Evolutionary conservation across 2,113 vertebrate genomes (phyloP).

Genomic region (Bothrops jararaca): DNA sequence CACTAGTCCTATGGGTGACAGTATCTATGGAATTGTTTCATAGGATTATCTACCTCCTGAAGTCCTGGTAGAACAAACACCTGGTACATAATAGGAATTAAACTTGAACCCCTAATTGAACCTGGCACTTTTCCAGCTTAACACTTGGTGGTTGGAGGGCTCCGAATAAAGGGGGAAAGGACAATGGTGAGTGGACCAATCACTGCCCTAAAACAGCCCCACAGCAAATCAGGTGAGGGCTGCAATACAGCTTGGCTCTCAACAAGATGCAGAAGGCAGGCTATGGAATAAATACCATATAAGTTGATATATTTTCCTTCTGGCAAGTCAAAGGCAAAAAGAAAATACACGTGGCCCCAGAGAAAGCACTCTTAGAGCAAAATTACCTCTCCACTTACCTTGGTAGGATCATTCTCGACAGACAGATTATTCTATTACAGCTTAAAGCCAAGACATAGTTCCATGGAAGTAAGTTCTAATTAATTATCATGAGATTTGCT

Average conservation of each 20-base stretch:
- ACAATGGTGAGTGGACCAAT: neutral
- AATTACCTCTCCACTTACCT: neutral
- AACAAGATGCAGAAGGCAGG: neutral
- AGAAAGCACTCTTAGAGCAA: neutral
- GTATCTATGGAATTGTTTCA: neutral
- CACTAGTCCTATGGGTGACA: neutral
- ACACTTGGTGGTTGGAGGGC: neutral
- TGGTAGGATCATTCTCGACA: neutral
- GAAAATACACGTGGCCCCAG: neutral
- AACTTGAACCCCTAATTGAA: neutral
- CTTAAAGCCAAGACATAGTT: neutral
- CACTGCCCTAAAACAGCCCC: neutral
- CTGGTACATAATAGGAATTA: neutral
- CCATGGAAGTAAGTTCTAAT: neutral
- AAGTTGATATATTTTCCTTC: neutral
- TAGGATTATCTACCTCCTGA: neutral
- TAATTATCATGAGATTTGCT: neutral
- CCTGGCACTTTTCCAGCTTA: neutral
- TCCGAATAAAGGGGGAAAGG: neutral
- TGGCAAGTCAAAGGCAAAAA: neutral
- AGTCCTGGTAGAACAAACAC: neutral
- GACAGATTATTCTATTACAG: neutral
- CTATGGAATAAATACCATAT: neutral
- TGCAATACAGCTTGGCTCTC: neutral
- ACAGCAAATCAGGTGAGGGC: neutral